These are phyloP conservation scores for Trichopoda pennipes DNA, from an alignment of 2,888 invertebrate species.

Conservation along the genomic window DNA sequence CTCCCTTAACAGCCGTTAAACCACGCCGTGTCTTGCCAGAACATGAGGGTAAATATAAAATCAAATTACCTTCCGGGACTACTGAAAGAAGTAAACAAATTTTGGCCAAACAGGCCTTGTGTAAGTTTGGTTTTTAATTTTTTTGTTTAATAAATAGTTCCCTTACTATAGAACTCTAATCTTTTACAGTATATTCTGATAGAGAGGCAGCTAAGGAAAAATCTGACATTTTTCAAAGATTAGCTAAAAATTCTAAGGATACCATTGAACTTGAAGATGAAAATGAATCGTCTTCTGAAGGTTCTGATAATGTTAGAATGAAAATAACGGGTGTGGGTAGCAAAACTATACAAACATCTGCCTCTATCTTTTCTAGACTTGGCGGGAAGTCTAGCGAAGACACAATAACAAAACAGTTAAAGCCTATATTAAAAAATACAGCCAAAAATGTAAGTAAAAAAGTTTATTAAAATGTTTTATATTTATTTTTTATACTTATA, in stretches of 20 bases:
- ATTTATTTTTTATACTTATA: too few relatives aligned
- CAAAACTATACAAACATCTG: constrained; percentile 68
- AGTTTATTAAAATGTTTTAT: not conserved
- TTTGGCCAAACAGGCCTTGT: constrained; percentile 78
- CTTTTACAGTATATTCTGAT: constrained; percentile 77
- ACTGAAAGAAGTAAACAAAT: constrained; percentile 82
- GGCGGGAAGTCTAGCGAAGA: constrained; percentile 75
- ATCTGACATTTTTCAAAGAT: constrained; percentile 76
- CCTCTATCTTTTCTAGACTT: constrained; percentile 79
- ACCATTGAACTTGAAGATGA: constrained; percentile 70
- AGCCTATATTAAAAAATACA: constrained; percentile 78
- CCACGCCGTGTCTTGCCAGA: constrained; percentile 81
- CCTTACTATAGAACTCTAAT: not conserved
- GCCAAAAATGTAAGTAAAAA: constrained; percentile 69
- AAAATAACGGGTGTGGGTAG: constrained; percentile 73
- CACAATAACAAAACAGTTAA: constrained; percentile 73
- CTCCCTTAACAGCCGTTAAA: constrained; percentile 75
- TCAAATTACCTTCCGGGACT: constrained; percentile 82
- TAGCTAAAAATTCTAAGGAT: constrained; percentile 71
- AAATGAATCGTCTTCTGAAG: constrained; percentile 70
- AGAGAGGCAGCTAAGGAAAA: constrained; percentile 74
- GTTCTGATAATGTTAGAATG: constrained; percentile 72
- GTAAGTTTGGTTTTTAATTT: constrained; percentile 71
- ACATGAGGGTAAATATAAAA: constrained; percentile 83
- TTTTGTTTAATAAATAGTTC: not conserved